Evolutionary conservation across 2,113 vertebrate genomes (phyloP).

Genomic region (Actinemys pallida): DNA sequence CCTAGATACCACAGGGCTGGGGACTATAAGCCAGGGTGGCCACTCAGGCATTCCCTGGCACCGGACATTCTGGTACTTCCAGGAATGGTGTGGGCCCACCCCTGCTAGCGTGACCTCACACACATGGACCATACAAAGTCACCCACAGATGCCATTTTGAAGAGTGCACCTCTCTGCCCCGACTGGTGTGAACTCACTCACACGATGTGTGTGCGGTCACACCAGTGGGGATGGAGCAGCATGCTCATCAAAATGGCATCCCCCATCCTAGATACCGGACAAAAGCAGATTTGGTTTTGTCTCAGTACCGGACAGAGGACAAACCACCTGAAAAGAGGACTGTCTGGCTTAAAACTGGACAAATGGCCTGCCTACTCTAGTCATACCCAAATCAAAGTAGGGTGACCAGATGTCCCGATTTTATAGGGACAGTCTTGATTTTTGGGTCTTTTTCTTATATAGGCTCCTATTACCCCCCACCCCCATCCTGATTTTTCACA

Average conservation of each 20-base stretch:
- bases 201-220: not conserved
- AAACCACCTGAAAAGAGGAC: not conserved
- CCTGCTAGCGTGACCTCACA: not conserved
- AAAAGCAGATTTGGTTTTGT: not conserved
- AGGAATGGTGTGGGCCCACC: not conserved
- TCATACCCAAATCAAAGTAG: not conserved
- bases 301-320: not conserved
- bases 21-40: not conserved
- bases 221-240: not conserved
- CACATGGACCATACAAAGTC: not conserved
- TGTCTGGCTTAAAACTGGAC: not conserved
- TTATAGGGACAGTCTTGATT: no score
- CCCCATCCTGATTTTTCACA: no score
- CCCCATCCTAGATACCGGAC: not conserved
- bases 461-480: no score
- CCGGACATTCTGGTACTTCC: not conserved
- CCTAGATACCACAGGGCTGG: not conserved
- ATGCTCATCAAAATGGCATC: not conserved
- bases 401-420: no score
- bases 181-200: not conserved
- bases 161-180: not conserved
- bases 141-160: not conserved
- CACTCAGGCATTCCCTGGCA: not conserved
- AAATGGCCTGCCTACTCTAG: not conserved
- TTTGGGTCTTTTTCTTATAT: no score